These are phyloP conservation scores for Melikaiella ostensackeni DNA, from an alignment of 2,888 invertebrate species.

Conservation along the genomic window DNA sequence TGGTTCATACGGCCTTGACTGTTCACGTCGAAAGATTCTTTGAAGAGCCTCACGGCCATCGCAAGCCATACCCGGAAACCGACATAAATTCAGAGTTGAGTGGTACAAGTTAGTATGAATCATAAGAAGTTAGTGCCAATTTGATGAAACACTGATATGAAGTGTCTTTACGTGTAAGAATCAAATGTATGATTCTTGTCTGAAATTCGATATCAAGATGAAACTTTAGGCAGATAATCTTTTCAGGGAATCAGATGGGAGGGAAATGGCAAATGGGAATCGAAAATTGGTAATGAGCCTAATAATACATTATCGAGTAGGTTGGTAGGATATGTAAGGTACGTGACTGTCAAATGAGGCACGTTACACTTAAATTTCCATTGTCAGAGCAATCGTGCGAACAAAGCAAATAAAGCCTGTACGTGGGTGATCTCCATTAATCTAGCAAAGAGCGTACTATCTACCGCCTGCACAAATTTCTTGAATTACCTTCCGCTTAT, in stretches of 20 bases:
- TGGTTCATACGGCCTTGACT: too few relatives aligned
- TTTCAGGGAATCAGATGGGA: slow-evolving; percentile 10
- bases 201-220: background rate
- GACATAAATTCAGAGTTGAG: too few relatives aligned
- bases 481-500: slow-evolving; percentile 25
- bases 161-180: background rate
- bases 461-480: slow-evolving; percentile 30
- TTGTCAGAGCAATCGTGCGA: slow-evolving; percentile 39
- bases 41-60: too few relatives aligned
- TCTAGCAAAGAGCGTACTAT: slow-evolving; percentile 27
- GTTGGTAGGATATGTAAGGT: slow-evolving; percentile 36
- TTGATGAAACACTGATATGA: background rate
- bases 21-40: too few relatives aligned
- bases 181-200: background rate
- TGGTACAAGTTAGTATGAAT: too few relatives aligned
- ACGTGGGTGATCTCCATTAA: slow-evolving; percentile 40
- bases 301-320: slow-evolving; percentile 23
- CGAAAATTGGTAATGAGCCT: slow-evolving; percentile 36
- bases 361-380: slow-evolving; percentile 41
- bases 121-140: too few relatives aligned
- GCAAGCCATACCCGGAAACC: too few relatives aligned
- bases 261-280: slow-evolving; percentile 6
- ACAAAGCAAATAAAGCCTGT: slow-evolving; percentile 38
- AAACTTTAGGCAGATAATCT: background rate
- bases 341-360: slow-evolving; percentile 40